Conservation (phyloP, 1,140 invertebrate species). For the roundworm (Caenorhabditis elegans) region WBcel235 BX284602.5:10829501-10830000, state of each 20-base stretch:
- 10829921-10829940: conserved; percentile 30
- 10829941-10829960: conserved; percentile 14
- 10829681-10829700: not conserved
- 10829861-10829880: conserved; percentile 8
- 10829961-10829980: not conserved
- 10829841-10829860: not conserved
- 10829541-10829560: not conserved
- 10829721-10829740: not conserved
- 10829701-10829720: not conserved
- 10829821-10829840: not conserved
- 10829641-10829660: not conserved
- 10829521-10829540: not conserved
- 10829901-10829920: conserved; percentile 29
- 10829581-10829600: not conserved
- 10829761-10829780: not conserved
- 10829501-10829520: conserved; percentile 5
- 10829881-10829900: not conserved
- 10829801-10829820: not conserved
- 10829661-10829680: not conserved
- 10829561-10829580: not conserved
- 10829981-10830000: not conserved
- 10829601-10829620: conserved; percentile 14
- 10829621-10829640: not conserved
- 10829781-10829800: not conserved
- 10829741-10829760: not conserved